Base-by-base conservation (phyloP, 2,797 vertebrate species). In the Tragopan temminckii region DNA sequence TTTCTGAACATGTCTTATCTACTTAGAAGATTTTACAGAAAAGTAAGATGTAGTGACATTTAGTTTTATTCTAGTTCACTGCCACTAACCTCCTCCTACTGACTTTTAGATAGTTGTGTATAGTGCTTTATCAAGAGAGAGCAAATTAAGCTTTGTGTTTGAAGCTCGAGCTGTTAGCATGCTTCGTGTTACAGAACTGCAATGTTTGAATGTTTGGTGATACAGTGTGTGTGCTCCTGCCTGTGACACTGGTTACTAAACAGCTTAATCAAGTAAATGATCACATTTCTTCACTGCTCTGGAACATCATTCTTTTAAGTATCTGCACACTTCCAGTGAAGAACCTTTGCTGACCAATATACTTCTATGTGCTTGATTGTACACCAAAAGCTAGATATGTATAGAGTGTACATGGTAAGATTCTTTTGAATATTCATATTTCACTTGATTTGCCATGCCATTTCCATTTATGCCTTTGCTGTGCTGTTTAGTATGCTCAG, bases 1-100 rank as follows among this genome's bases (percentile, higher is more conserved):
- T 97, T 97, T 96, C 96, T 96, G 97, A 94, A 96, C 95, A 97
- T 74, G 96, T 98, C 97, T 97, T 94, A 96, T 98, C 97, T 95
- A 83, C 95, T 98, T 97, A 97, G 93, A 95, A 97, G 92, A 80
- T 90, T 97, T 97, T 81, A 74, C 80, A 95, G 94, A 97, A 96
- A 97, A 97, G 91, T 75, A 97, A 97, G 95, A 97, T 93, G 94
- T 97, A 96, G 93, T 98, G 97, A 97, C 98, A 98, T 98, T 98
- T 98, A 97, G 90, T 97, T 98, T 98, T 96, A 96, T 98, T 98
- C 95, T 96, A 96, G 95, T 97, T 97, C 97, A 96, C 85, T 97
- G 95, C 92, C 86, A 93, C 97, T 97, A 97, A 96, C 96, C 94
- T 97, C 96, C 89, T 89, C 40, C 66, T 91, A 66, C 93, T 95